Conservation (phyloP, 2,113 vertebrate genomes). For the Alouatta palliata region DNA sequence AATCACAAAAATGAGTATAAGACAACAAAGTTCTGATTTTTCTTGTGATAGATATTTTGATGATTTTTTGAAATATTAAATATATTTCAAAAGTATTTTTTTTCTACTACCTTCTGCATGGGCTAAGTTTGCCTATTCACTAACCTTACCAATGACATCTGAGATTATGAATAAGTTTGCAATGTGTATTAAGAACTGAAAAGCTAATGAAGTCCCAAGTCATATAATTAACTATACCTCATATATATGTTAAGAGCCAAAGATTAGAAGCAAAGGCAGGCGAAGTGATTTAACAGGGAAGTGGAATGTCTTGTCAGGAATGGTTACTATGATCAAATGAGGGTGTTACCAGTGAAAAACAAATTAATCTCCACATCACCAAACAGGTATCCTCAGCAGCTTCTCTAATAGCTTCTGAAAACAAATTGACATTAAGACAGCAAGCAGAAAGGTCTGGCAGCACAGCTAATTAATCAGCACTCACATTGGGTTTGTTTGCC, state of each 20-base stretch:
- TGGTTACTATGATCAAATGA: neutral
- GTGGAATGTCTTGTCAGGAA: neutral
- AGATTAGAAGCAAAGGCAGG: neutral
- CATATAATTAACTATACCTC: neutral
- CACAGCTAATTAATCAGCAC: neutral
- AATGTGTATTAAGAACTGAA: neutral
- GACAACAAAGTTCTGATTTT: neutral
- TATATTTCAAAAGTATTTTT: neutral
- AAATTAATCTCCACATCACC: neutral
- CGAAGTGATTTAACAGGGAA: neutral
- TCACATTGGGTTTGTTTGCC: neutral
- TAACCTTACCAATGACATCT: neutral
- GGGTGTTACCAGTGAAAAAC: neutral
- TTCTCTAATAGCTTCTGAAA: constrained; percentile 6
- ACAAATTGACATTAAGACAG: constrained; percentile 18
- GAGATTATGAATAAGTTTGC: neutral
- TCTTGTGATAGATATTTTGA: neutral
- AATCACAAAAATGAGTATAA: neutral
- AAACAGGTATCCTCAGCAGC: neutral
- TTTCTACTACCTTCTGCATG: neutral
- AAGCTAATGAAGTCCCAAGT: neutral
- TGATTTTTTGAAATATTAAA: neutral
- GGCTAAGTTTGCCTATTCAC: neutral
- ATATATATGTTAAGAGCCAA: neutral
- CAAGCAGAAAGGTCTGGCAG: neutral